These are phyloP conservation scores for Frankliniella fusca DNA, from an alignment of 2,888 invertebrate genomes.

Conservation along the genomic window DNA sequence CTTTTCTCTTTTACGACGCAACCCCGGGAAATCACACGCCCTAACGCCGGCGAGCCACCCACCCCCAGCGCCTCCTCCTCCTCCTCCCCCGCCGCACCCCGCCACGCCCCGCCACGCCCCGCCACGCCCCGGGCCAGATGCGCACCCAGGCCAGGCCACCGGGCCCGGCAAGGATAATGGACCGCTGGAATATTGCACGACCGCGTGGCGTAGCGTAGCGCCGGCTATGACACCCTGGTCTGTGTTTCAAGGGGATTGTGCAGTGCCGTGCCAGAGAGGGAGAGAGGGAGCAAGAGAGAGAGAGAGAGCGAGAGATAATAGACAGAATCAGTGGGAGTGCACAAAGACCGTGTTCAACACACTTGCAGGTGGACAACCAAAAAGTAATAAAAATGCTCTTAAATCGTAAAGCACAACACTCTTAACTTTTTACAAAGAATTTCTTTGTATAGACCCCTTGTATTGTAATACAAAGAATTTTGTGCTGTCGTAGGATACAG, in stretches of 20 bases:
- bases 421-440: too few species aligned
- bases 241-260: slow-evolving; percentile 12
- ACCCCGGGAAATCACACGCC: slow-evolving; percentile 25
- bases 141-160: slow-evolving; percentile 9
- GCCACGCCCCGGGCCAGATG: slow-evolving; percentile 10
- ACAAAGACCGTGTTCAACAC: too few species aligned
- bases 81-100: neutral
- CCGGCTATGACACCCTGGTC: neutral
- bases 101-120: neutral
- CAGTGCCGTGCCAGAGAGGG: too few species aligned
- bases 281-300: neutral
- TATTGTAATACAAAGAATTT: too few species aligned
- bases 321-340: slow-evolving; percentile 14
- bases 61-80: neutral
- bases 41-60: neutral
- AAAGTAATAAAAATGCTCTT: too few species aligned
- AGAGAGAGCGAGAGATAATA: too few species aligned
- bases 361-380: too few species aligned
- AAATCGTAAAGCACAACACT: too few species aligned
- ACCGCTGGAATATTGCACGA: slow-evolving; percentile 12
- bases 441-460: too few species aligned
- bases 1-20: slow-evolving; percentile 25
- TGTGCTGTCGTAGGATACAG: too few species aligned
- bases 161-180: neutral
- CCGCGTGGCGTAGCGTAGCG: neutral